These are phyloP conservation scores for Magallana ariakensis DNA, from an alignment of 1,140 invertebrate species.

Conservation along the genomic window DNA sequence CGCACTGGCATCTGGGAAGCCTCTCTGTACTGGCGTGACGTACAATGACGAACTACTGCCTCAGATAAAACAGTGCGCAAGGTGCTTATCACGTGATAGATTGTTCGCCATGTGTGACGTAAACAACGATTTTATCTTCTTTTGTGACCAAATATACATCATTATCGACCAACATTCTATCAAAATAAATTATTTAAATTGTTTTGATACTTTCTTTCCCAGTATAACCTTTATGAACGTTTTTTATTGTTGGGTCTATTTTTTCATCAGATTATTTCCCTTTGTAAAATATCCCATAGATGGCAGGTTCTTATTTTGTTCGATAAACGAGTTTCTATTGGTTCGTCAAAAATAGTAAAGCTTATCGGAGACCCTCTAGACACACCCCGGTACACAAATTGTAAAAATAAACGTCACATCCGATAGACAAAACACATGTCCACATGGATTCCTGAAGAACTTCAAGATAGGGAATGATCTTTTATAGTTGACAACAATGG, in stretches of 20 bases:
- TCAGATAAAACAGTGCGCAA: constrained; percentile 55
- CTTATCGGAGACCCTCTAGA: not conserved
- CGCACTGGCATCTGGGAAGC: constrained; percentile 79
- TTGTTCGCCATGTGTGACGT: constrained; percentile 51
- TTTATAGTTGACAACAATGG: no score
- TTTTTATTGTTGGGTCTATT: not conserved
- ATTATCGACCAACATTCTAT: no score
- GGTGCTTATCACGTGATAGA: constrained; percentile 53
- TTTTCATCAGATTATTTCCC: constrained; percentile 15
- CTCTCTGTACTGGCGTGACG: constrained; percentile 76
- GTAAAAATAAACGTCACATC: not conserved
- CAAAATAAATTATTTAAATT: no score
- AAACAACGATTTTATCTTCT: not conserved
- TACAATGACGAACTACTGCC: constrained; percentile 72
- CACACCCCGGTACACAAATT: not conserved
- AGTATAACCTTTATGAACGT: not conserved
- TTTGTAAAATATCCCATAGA: not conserved
- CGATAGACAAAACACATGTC: not conserved
- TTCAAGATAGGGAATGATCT: no score
- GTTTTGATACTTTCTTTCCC: no score
- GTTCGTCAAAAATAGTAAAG: not conserved
- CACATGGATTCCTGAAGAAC: no score
- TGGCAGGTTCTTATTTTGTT: not conserved
- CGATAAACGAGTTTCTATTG: not conserved
- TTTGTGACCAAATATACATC: no score